Evolutionary conservation across 64 coral and sea anemone genomes (phyloP).

Genomic region (Stichodactyla mertensii): DNA sequence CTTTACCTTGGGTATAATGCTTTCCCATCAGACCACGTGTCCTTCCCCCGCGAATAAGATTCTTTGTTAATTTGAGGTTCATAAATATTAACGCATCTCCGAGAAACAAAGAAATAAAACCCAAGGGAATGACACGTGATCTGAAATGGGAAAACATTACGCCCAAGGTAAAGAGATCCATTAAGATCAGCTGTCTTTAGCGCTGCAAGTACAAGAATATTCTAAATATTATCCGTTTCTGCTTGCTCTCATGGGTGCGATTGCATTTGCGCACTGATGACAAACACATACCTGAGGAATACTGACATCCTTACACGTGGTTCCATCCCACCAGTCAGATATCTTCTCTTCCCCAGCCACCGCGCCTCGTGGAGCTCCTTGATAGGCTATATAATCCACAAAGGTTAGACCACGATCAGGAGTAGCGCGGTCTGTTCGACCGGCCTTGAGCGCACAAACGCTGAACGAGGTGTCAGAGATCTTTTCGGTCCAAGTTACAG

Average conservation of each 20-base stretch:
- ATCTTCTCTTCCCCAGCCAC: constrained; percentile 42
- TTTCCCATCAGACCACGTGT: too few relatives aligned
- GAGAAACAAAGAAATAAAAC: background rate
- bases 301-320: constrained; percentile 39
- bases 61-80: too few relatives aligned
- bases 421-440: constrained; percentile 46
- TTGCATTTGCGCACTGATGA: background rate
- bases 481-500: constrained; percentile 72
- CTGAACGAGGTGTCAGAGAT: constrained; percentile 42
- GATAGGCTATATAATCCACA: constrained; percentile 76
- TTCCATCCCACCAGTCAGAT: constrained; percentile 76
- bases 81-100: too few relatives aligned
- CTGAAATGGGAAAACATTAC: too few relatives aligned
- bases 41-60: too few relatives aligned
- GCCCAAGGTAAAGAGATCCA: too few relatives aligned
- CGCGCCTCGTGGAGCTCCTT: constrained; percentile 54
- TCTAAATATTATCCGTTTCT: too few relatives aligned
- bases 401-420: constrained; percentile 65
- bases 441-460: constrained; percentile 77
- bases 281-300: constrained; percentile 26
- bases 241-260: too few relatives aligned
- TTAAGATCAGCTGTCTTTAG: too few relatives aligned
- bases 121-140: background rate
- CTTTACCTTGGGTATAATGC: too few relatives aligned
- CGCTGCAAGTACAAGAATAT: too few relatives aligned